phyloP scores from a whole-genome alignment of 2,888 invertebrate genomes.

The Apodemia duryi region DNA sequence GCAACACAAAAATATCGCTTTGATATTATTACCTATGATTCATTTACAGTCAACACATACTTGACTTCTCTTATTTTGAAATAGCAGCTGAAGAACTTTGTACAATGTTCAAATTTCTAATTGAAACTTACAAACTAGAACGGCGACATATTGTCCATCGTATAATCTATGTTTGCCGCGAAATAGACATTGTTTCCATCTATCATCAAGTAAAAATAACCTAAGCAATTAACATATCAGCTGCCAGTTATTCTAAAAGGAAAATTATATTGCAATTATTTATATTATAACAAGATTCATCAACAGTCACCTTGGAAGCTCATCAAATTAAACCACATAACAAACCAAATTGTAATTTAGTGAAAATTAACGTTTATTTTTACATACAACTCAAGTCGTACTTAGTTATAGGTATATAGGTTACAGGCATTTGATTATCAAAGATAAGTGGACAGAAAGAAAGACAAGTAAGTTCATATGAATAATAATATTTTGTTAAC shows the following conservation, averaged over 20 bases:
- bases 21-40: constrained; percentile 11
- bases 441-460: no score
- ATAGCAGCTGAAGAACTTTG: constrained; percentile 4
- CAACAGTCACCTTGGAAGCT: neutral
- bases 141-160: constrained; percentile 1
- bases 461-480: no score
- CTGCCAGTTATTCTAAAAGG: neutral
- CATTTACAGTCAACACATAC: constrained; percentile 4
- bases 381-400: neutral
- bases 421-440: neutral
- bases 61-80: neutral
- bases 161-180: neutral
- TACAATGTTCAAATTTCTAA: neutral
- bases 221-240: constrained; percentile 2
- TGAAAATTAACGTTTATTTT: neutral
- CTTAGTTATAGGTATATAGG: no score
- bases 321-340: neutral
- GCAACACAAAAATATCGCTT: constrained; percentile 8
- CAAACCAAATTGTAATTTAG: neutral
- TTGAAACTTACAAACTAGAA: neutral
- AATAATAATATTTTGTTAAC: no score
- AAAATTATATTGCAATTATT: constrained; percentile 6
- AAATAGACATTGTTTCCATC: neutral
- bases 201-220: neutral
- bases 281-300: constrained; percentile 11